These are phyloP conservation scores for Drosophila recens DNA, from an alignment of 2,888 invertebrate genomes.

Conservation along the genomic window DNA sequence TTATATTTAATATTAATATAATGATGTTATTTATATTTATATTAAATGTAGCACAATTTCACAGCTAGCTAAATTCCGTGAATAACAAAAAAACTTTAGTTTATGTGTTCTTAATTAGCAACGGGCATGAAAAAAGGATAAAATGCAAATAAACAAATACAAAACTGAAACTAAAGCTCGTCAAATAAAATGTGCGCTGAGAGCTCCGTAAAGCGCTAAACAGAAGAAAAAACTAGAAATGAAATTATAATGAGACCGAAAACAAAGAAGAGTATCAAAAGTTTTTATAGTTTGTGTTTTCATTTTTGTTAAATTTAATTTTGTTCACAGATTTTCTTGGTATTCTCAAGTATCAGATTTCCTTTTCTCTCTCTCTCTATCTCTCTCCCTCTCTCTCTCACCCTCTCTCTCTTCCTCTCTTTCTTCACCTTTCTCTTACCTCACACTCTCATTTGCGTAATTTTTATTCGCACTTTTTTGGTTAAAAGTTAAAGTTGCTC, in stretches of 20 bases:
- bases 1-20: too few relatives aligned
- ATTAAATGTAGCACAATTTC: neutral
- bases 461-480: constrained; percentile 24
- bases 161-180: constrained; percentile 38
- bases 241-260: constrained; percentile 19
- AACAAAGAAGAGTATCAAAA: constrained; percentile 37
- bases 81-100: constrained; percentile 13
- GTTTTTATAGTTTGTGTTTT: constrained; percentile 42
- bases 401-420: neutral
- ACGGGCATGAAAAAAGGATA: constrained; percentile 42
- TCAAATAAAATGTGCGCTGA: constrained; percentile 53
- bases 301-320: constrained; percentile 41
- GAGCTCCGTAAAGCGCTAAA: constrained; percentile 26
- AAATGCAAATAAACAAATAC: constrained; percentile 33
- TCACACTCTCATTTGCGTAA: neutral
- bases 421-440: neutral
- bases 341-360: constrained; percentile 28
- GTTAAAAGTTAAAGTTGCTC: neutral
- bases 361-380: neutral
- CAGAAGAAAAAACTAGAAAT: neutral
- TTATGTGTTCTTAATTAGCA: constrained; percentile 62
- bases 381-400: neutral
- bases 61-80: constrained; percentile 4
- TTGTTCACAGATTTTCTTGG: constrained; percentile 34
- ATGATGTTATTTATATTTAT: too few relatives aligned